Evolutionary conservation across 2,797 vertebrate species (phyloP).

Genomic region (Leucoraja ocellata): DNA sequence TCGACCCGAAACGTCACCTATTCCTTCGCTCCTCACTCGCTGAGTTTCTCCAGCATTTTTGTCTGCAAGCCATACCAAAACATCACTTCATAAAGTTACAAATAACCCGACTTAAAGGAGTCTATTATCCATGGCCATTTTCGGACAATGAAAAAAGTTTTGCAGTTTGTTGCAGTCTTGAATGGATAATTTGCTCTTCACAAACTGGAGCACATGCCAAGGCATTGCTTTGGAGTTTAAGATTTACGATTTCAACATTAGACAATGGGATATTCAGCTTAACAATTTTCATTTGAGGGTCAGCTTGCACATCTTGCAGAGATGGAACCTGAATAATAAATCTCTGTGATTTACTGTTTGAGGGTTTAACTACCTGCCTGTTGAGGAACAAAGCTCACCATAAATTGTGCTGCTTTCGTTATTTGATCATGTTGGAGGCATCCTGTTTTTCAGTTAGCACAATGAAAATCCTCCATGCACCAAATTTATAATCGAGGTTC

Average conservation of each 20-base stretch:
- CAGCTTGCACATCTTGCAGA: neutral
- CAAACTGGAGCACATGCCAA: neutral
- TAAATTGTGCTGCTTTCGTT: no score
- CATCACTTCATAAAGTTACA: neutral
- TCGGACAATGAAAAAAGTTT: no score
- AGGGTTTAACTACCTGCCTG: neutral
- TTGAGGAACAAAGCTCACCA: slow-evolving; percentile 17
- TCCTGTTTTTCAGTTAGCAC: neutral
- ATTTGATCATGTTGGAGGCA: slow-evolving; percentile 2
- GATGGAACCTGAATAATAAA: neutral
- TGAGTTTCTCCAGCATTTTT: no score
- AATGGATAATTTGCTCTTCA: neutral
- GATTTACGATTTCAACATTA: neutral
- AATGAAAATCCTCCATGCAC: neutral
- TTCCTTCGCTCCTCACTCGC: no score
- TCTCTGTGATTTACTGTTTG: neutral
- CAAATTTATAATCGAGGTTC: neutral
- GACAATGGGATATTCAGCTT: neutral
- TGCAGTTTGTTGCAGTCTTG: neutral
- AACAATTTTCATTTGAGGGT: slow-evolving; percentile 5
- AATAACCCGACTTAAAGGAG: neutral
- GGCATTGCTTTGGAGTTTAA: neutral
- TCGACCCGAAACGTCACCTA: no score
- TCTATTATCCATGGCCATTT: neutral
- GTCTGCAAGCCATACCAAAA: neutral